Evolutionary conservation across 2,888 invertebrate genomes (phyloP), one percentile per base, ranked within the genome.

Genomic region (Andrena camellia): DNA sequence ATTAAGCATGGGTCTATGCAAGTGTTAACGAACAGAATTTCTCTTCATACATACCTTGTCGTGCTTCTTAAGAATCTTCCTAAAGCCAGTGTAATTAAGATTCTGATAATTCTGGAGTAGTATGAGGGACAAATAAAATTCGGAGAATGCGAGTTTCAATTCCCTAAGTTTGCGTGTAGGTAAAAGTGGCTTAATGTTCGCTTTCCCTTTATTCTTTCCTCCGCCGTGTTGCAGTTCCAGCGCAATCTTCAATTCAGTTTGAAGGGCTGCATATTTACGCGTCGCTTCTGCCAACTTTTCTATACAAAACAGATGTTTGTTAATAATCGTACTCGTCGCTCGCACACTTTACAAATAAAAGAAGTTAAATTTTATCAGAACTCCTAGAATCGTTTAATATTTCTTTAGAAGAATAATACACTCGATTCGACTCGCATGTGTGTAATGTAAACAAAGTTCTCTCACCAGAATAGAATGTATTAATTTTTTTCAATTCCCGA

Each of bases 1-100:
- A 60, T 83, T 74, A 84, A 77, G 52, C 31, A 62, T 54, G 29
- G 20, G 77, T 70, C 3, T 54, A 50, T 29, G 50, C 2, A 64
- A 29, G 17, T 3, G 13, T 35, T 81, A 50, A 29, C 13, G 4
- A 59, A 23, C 20, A 13, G 10, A 31, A n/a, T 17, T 31, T 81
- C n/a, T 57, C n/a, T 33, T 60, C 64, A 7, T 52, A 64, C 59
- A 29, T 94, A 98, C 98, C 96, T 99, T 99, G 94, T 99, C 99
- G 94, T 99, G 99, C 94, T 99, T 99, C 94, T 99, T 99, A 84
- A 99, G 96, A 92, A 99, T 99, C 95, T 99, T 99, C 84, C 99
- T 96, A 95, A 99, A 99, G 1, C 99, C 99, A 2, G 99, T 99
- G 92, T 98, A 99, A 95, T 99, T 99, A 73, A 99, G 95, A 94